Evolutionary conservation across 2,888 invertebrate species (phyloP).

Genomic region (Dicycla oo): DNA sequence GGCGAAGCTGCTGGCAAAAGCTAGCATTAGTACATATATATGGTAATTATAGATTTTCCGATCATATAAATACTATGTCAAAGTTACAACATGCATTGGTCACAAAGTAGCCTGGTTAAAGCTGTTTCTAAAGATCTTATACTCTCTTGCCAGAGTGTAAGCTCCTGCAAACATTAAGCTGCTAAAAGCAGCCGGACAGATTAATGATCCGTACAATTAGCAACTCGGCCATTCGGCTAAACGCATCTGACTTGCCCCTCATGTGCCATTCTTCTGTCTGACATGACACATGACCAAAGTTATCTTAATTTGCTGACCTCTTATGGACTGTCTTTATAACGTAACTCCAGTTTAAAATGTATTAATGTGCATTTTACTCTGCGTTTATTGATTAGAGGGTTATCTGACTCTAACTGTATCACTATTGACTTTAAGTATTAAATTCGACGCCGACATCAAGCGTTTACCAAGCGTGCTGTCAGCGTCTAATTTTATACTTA

Average conservation of each 20-base stretch:
- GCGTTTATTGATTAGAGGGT: too few species aligned
- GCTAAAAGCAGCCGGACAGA: constrained; percentile 4
- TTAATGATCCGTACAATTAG: constrained; percentile 18
- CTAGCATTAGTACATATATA: too few species aligned
- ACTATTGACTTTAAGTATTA: too few species aligned
- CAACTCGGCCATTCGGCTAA: not conserved
- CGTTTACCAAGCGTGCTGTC: too few species aligned
- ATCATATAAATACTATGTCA: not conserved
- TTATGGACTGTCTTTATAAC: too few species aligned
- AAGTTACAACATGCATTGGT: not conserved
- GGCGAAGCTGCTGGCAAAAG: too few species aligned
- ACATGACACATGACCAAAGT: constrained; percentile 20
- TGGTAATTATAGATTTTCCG: not conserved
- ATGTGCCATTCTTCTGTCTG: not conserved
- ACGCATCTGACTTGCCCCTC: constrained; percentile 1
- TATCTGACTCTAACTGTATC: too few species aligned
- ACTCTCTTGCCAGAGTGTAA: not conserved
- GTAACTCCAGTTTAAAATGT: too few species aligned
- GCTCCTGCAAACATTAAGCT: constrained; percentile 2
- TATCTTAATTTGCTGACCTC: constrained; percentile 10
- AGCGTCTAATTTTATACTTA: too few species aligned
- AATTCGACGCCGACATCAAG: too few species aligned
- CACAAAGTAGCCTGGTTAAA: not conserved
- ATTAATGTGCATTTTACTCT: too few species aligned
- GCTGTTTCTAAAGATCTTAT: not conserved